Conservation (phyloP, 2,888 invertebrate genomes). For the Lasioglossum figueresi region DNA sequence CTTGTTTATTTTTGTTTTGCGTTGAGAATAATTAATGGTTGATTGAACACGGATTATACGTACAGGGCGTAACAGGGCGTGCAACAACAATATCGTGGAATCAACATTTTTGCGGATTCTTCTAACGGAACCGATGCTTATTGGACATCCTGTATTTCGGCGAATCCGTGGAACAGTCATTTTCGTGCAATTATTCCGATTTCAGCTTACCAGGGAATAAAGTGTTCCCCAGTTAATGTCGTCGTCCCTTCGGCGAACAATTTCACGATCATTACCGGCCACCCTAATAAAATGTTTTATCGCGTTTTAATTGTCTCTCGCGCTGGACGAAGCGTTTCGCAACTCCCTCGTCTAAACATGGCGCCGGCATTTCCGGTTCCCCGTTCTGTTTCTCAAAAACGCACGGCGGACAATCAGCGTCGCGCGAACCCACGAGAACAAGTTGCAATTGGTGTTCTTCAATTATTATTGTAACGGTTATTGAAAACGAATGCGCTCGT, state of each 20-base stretch:
- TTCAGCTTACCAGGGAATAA: background rate
- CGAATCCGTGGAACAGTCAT: background rate
- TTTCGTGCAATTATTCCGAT: constrained; percentile 8
- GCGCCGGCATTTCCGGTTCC: background rate
- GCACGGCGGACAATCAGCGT: background rate
- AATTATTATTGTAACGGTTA: background rate
- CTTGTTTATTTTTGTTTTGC: background rate
- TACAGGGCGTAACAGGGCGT: background rate
- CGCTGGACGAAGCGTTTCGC: constrained; percentile 8
- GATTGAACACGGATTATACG: background rate
- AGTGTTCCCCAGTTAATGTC: background rate
- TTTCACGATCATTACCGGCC: constrained; percentile 18
- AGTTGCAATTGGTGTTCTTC: background rate
- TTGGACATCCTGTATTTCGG: background rate
- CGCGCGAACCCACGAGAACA: background rate
- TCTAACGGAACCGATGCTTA: background rate
- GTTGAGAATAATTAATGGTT: background rate
- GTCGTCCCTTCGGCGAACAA: background rate
- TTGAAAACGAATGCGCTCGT: background rate
- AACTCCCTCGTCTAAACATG: constrained; percentile 4
- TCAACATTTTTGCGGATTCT: background rate
- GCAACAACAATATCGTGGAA: background rate
- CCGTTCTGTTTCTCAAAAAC: background rate
- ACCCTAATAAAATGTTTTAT: constrained; percentile 24
- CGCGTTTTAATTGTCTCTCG: constrained; percentile 29